These are phyloP conservation scores for Boloria euphrosyne DNA, from an alignment of 2,888 invertebrate genomes.

Conservation along the genomic window DNA sequence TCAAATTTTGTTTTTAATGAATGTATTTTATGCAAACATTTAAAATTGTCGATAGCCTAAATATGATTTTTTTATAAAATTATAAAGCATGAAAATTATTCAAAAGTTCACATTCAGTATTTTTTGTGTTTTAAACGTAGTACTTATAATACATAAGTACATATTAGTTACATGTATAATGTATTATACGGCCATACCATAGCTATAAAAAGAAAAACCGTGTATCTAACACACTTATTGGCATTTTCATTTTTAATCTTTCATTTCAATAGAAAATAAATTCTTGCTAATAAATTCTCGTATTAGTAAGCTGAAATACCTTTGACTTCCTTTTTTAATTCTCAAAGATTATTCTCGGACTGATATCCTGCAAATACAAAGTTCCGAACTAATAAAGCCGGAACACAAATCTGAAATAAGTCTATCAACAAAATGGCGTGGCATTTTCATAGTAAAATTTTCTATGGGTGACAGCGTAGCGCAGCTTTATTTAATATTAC, in stretches of 20 bases:
- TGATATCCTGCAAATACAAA: slow-evolving; percentile 18
- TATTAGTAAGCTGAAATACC: slow-evolving; percentile 8
- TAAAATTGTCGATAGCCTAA: no score
- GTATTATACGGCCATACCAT: background rate
- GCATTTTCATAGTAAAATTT: slow-evolving; percentile 47
- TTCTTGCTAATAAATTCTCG: slow-evolving; percentile 8
- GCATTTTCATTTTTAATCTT: slow-evolving; percentile 5
- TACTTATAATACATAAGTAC: no score
- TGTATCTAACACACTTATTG: background rate
- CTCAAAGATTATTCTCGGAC: slow-evolving; percentile 9
- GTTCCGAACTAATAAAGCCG: slow-evolving; percentile 36
- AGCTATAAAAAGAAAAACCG: background rate
- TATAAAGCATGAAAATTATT: no score
- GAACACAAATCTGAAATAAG: slow-evolving; percentile 41
- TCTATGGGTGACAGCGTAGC: slow-evolving; percentile 46
- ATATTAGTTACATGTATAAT: no score
- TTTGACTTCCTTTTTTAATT: slow-evolving; percentile 15
- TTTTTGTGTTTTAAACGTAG: background rate
- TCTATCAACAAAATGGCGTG: slow-evolving; percentile 43
- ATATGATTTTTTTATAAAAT: no score
- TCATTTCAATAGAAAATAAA: slow-evolving; percentile 2
- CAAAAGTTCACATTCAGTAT: no score
- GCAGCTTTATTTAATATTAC: slow-evolving; percentile 39
- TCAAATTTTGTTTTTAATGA: background rate
- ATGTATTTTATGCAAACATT: no score